Base-by-base conservation (phyloP, 2,888 invertebrate species). In the Brenthis daphne region DNA sequence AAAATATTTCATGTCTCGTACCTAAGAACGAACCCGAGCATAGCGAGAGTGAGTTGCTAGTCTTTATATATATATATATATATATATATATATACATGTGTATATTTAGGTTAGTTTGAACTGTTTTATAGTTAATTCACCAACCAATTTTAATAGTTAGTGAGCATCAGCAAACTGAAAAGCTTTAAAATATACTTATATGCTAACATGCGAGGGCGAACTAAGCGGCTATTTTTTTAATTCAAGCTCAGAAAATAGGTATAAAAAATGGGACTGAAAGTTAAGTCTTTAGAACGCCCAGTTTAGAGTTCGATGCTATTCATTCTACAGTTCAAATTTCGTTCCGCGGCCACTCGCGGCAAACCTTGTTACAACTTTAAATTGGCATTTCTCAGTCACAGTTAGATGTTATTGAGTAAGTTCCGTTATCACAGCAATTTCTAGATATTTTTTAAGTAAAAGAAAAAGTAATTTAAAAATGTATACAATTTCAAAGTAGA, bases 341-440 rank as follows among this genome's bases (percentile, higher is more conserved):
- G 88, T 90, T 90, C 85, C 86, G 80, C 83, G 87, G 87, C 87
- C 88, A 87, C 89, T 90, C 86, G 89, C 86, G 85, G 88, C 85
- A 87, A 89, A 90, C 89, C 92, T 91, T 86, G 90, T 91, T 91
- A 90, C 88, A 91, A 91, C 87, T 91, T 92, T 90, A 91, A 92
- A 92, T 92, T 92, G 91, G 89, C 90, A 87, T 90, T 90, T 90
- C 89, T 88, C 88, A 88, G 89, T 88, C 88, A 89, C 88, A 86
- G 89, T 86, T 86, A 87, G 67, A 67, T 61, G 55, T 61, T 67
- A 67, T 67, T 67, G 55, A 61, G 56, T 57, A 63, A 67, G 50
- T 67, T 61, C 56, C 56, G 54, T 55, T 63, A 29, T 37, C 51
- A 63, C 56, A 20, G 56, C 43, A 48, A 63, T 50, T 56, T 48